Evolutionary conservation across 1,140 invertebrate genomes (phyloP).

Genomic region (Aphelenchoides fujianensis): DNA sequence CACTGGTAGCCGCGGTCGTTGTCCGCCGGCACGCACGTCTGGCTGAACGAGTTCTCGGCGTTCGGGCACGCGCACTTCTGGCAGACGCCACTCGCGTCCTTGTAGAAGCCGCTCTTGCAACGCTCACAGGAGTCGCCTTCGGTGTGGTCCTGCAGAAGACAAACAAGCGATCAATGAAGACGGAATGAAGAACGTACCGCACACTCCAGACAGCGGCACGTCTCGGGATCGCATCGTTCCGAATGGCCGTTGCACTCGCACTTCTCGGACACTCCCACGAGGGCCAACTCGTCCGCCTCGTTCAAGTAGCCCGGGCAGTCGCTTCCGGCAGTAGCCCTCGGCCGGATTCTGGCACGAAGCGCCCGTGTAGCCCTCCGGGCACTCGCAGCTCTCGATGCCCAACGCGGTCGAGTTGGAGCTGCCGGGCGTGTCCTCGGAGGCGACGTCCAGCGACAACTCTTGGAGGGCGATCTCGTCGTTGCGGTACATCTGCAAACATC

Average conservation of each 20-base stretch:
- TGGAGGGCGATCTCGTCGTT: conserved; percentile 53
- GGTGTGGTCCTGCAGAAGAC: not conserved
- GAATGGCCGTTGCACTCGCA: conserved; percentile 81
- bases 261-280: conserved; percentile 76
- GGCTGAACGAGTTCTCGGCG: conserved; percentile 66
- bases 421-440: conserved; percentile 64
- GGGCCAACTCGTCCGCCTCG: conserved; percentile 69
- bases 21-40: conserved; percentile 62
- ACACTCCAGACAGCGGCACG: conserved; percentile 84
- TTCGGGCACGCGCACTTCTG: conserved; percentile 75
- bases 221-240: conserved; percentile 75
- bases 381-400: conserved; percentile 83
- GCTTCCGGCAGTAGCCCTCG: conserved; percentile 77
- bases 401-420: conserved; percentile 68
- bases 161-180: too few relatives aligned
- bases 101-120: conserved; percentile 77
- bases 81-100: conserved; percentile 72
- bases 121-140: conserved; percentile 78
- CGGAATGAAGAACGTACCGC: conserved; percentile 75
- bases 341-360: conserved; percentile 70
- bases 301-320: conserved; percentile 66
- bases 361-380: conserved; percentile 52
- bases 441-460: conserved; percentile 79
- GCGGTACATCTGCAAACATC: conserved; percentile 30
- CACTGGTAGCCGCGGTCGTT: conserved; percentile 61